These are phyloP conservation scores for Microctenopoma steveboyesi DNA, from an alignment of 2,797 vertebrate species.

Conservation along the genomic window DNA sequence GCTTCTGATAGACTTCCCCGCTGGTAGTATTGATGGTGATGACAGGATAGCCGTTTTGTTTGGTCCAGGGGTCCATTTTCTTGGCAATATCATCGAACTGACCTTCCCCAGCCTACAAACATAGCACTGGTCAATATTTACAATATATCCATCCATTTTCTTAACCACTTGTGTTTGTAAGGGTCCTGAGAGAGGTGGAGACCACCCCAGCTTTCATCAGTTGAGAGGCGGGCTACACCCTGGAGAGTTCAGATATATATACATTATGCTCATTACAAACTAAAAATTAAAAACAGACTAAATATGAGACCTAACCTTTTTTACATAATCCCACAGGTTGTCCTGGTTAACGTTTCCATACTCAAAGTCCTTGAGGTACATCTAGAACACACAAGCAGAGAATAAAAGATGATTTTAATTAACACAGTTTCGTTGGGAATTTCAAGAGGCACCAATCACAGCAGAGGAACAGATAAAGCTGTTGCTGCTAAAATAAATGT, in stretches of 20 bases:
- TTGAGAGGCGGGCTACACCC: too few relatives aligned
- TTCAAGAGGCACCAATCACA: slow-evolving; percentile 1
- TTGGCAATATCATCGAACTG: slow-evolving; percentile 38
- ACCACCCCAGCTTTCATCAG: too few relatives aligned
- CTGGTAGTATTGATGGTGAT: slow-evolving; percentile 79
- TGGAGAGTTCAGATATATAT: neutral
- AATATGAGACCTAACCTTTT: slow-evolving; percentile 61
- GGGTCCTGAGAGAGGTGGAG: too few relatives aligned
- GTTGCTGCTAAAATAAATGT: neutral
- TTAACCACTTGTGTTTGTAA: too few relatives aligned
- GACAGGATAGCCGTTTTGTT: slow-evolving; percentile 81
- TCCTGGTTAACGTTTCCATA: slow-evolving; percentile 51
- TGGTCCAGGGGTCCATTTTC: slow-evolving; percentile 79
- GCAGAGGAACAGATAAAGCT: neutral
- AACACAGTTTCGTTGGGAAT: neutral
- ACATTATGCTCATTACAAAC: neutral
- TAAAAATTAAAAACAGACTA: neutral
- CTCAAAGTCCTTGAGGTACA: slow-evolving; percentile 64
- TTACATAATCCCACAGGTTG: slow-evolving; percentile 74
- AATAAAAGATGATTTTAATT: neutral
- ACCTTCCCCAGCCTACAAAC: slow-evolving; percentile 38
- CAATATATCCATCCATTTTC: too few relatives aligned
- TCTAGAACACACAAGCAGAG: slow-evolving; percentile 58
- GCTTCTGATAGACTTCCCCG: slow-evolving; percentile 77
- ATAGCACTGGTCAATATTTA: neutral